Evolutionary conservation across 2,113 vertebrate genomes (phyloP).

Genomic region (Hippocampus zosterae): DNA sequence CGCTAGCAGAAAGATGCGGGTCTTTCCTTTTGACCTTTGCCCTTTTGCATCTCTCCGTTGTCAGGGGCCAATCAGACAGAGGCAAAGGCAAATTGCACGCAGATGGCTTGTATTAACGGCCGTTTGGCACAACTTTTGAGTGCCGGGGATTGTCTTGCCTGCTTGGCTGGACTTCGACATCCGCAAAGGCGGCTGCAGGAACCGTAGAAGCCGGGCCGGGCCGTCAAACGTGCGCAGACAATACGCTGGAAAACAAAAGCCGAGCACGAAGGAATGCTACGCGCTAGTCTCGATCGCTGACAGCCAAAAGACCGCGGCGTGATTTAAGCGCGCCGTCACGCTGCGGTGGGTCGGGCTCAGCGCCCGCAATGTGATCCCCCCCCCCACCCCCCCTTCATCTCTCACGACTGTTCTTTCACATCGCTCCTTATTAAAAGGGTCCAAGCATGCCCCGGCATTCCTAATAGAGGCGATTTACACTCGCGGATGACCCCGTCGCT

Average conservation of each 20-base stretch:
- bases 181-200: conserved; percentile 5
- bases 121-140: conserved; percentile 33
- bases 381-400: conserved; percentile 23
- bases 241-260: conserved; percentile 12
- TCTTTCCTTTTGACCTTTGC: conserved; percentile 9
- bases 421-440: conserved; percentile 68
- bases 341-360: conserved; percentile 33
- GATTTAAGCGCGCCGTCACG: not conserved
- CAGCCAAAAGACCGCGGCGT: not conserved
- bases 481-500: conserved; percentile 64
- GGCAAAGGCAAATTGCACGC: conserved; percentile 57
- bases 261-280: not conserved
- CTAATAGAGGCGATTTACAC: conserved; percentile 72
- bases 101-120: conserved; percentile 56
- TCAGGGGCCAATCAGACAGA: conserved; percentile 25
- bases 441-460: conserved; percentile 58
- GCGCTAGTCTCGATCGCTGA: not conserved
- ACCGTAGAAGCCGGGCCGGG: not conserved
- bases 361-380: conserved; percentile 38
- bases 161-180: conserved; percentile 11
- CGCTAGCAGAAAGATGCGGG: not conserved
- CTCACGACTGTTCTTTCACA: conserved; percentile 68
- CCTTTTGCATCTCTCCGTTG: conserved; percentile 26
- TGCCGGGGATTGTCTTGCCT: conserved; percentile 27
- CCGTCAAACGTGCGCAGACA: conserved; percentile 18